Evolutionary conservation across 1,140 invertebrate genomes (phyloP), one percentile per base, ranked within the genome.

Genomic region (Aphis gossypii): DNA sequence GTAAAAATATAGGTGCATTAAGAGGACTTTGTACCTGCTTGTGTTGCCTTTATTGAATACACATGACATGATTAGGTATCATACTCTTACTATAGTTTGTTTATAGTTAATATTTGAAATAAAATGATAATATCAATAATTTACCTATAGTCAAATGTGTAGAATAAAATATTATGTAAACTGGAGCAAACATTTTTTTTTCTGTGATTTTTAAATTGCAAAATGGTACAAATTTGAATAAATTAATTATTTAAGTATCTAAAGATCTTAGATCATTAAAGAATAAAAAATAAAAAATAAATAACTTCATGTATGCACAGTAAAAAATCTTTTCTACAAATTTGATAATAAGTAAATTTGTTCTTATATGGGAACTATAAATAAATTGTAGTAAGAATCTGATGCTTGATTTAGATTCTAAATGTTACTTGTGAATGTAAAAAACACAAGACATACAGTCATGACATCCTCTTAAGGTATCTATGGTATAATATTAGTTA

Each of bases 1-100:
- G 96, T 96, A 93, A 94, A 60, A 91, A 35, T n/a, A 41, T 23
- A n/a, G 14, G 60, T 1, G 18, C 30, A 76, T 76, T 18, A 18
- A n/a, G 60, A n/a, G 14, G 8, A 76, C n/a, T 23, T 76, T 2
- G n/a, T 76, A n/a, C 60, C n/a, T 5, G n/a, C 30, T 35, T 76
- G 60, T n/a, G 14, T 76, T 76, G 14, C 23, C 30, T 76, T n/a
- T n/a, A 11, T 68, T n/a, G 14, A n/a, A 68, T n/a, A 76, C 30
- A 76, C 14, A 5, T 76, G n/a, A n/a, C 14, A n/a, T n/a, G 3
- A 76, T n/a, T n/a, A n/a, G 5, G 11, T 76, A n/a, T 6, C 14
- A n/a, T n/a, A 76, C 18, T 76, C 11, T 76, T 76, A n/a, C 14
- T 76, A n/a, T 30, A 68, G 4, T 68, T n/a, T n/a, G 9, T n/a